phyloP scores from a whole-genome alignment of 2,113 vertebrate genomes.

The Notarius lentiginosus region DNA sequence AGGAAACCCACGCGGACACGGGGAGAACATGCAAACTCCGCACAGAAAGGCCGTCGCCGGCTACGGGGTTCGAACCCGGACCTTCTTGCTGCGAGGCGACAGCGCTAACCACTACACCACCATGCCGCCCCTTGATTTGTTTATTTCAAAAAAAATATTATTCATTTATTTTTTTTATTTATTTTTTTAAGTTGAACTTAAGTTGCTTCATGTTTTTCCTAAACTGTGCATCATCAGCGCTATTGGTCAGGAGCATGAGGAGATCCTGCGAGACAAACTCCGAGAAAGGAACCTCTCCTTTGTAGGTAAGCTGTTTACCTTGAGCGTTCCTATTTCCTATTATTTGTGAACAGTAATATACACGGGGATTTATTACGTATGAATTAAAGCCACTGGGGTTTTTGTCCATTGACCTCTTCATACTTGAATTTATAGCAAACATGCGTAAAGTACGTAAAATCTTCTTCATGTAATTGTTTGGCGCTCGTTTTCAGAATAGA shows the following conservation, averaged over 20 bases:
- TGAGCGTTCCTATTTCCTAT: neutral
- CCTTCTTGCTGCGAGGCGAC: too few relatives aligned
- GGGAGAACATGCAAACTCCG: too few relatives aligned
- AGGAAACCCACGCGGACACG: too few relatives aligned
- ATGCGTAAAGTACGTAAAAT: neutral
- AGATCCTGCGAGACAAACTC: conserved; percentile 88
- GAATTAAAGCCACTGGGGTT: neutral
- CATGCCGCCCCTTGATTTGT: too few relatives aligned
- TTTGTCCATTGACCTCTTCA: neutral
- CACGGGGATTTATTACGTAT: neutral
- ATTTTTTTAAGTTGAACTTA: neutral
- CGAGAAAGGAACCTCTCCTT: conserved; percentile 89
- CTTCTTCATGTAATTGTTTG: neutral
- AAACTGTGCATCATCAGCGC: conserved; percentile 79
- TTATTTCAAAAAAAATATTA: too few relatives aligned
- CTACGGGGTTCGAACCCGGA: too few relatives aligned
- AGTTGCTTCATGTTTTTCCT: conserved; percentile 62
- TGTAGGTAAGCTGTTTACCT: conserved; percentile 79
- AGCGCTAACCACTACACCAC: too few relatives aligned
- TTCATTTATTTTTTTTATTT: too few relatives aligned
- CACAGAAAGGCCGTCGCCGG: too few relatives aligned
- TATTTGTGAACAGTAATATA: neutral
- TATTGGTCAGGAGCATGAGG: conserved; percentile 93
- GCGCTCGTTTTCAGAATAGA: neutral
- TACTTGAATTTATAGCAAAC: conserved; percentile 3